Percentiles rank a stretch among this genome's conserved stretches.
phyloP scores from a whole-genome alignment of 2,888 invertebrate species.

The Drosophila paucipuncta region DNA sequence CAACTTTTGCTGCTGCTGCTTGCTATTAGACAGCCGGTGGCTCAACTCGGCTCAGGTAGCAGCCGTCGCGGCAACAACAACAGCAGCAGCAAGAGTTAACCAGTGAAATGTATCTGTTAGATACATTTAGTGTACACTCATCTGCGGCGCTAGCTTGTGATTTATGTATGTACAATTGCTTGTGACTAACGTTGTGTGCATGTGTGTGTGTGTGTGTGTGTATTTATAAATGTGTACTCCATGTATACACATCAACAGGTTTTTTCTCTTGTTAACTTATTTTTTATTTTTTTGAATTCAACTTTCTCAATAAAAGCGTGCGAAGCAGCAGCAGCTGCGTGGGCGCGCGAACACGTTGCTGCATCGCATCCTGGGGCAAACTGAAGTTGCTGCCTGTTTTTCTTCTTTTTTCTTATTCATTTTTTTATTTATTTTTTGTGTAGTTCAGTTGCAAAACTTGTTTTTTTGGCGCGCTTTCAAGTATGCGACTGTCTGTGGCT shows the following conservation, averaged over 20 bases:
- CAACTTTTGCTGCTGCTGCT: constrained; percentile 50
- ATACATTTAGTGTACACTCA: constrained; percentile 68
- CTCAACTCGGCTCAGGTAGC: constrained; percentile 64
- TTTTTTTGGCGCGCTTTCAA: constrained; percentile 74
- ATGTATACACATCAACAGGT: constrained; percentile 57
- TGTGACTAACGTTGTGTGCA: constrained; percentile 22
- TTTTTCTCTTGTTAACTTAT: constrained; percentile 25
- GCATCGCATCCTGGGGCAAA: constrained; percentile 70
- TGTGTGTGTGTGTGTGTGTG: neutral
- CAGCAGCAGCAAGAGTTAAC: constrained; percentile 23
- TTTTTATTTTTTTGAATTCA: constrained; percentile 12
- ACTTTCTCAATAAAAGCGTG: constrained; percentile 53
- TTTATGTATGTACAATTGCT: constrained; percentile 46
- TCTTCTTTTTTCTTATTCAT: neutral
- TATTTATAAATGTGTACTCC: constrained; percentile 1
- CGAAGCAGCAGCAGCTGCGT: constrained; percentile 46
- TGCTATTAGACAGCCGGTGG: constrained; percentile 62
- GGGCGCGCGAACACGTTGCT: constrained; percentile 65
- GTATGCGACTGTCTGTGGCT: constrained; percentile 39
- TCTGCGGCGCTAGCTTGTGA: constrained; percentile 60
- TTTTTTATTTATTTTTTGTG: neutral
- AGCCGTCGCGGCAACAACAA: constrained; percentile 24
- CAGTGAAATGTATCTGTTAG: constrained; percentile 75
- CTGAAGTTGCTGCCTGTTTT: constrained; percentile 22
- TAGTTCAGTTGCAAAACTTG: constrained; percentile 56